These are phyloP conservation scores for Climacteris rufus DNA, from an alignment of 2,113 vertebrate genomes.

Conservation along the genomic window DNA sequence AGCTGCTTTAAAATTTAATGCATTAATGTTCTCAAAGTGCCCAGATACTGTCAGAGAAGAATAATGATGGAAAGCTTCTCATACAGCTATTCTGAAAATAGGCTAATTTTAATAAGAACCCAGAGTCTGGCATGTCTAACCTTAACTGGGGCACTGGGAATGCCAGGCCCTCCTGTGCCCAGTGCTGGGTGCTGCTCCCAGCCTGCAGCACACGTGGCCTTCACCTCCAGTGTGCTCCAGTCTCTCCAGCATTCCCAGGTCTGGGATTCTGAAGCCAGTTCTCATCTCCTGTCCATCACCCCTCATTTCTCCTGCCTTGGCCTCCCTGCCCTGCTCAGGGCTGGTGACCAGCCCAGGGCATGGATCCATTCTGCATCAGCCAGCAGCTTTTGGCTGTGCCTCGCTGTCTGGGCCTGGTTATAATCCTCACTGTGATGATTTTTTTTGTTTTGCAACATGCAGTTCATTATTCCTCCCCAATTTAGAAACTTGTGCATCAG, in stretches of 20 bases:
- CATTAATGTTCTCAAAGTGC: not conserved
- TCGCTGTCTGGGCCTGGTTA: fast-evolving
- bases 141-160: not conserved
- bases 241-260: not conserved
- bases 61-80: not conserved
- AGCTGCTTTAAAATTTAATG: conserved; percentile 5
- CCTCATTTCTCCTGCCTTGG: not conserved
- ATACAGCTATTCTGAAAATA: not conserved
- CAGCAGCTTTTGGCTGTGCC: not conserved
- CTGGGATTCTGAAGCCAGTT: not conserved
- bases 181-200: not conserved
- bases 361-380: fast-evolving
- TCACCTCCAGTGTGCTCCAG: not conserved
- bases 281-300: fast-evolving
- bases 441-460: not conserved
- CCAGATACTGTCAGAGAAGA: not conserved
- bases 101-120: not conserved
- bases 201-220: not conserved
- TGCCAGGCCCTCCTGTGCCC: not conserved
- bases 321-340: not conserved
- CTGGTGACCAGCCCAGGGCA: not conserved
- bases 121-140: not conserved
- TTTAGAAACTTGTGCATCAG: not conserved
- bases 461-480: not conserved
- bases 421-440: not conserved